phyloP scores from a whole-genome alignment of 2,113 vertebrate genomes.

The Tyto alba region DNA sequence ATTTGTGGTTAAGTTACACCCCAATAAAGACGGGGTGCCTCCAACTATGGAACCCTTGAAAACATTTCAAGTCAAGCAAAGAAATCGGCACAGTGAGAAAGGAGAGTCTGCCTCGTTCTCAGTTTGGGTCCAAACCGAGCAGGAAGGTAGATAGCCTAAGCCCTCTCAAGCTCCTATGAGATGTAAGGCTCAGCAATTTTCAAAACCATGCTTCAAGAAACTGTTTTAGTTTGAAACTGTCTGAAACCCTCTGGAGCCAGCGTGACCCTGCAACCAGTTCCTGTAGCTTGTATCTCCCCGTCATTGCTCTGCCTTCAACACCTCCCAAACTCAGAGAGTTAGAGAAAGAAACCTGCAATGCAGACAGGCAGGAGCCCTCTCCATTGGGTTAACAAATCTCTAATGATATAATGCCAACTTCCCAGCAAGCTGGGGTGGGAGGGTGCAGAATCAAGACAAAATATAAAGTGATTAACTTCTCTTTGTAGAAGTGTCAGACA shows the following conservation, averaged over 20 bases:
- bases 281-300: not conserved
- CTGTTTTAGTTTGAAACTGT: not conserved
- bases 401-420: not conserved
- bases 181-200: not conserved
- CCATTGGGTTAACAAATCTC: not conserved
- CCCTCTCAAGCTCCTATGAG: not conserved
- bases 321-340: not conserved
- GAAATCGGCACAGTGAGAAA: not conserved
- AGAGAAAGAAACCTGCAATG: not conserved
- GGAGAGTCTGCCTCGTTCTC: not conserved
- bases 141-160: not conserved
- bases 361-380: not conserved
- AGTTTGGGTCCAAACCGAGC: not conserved
- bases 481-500: not conserved
- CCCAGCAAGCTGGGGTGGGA: not conserved
- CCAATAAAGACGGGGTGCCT: rapidly evolving
- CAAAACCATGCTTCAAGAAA: not conserved
- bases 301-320: not conserved
- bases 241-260: not conserved
- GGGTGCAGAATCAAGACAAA: not conserved
- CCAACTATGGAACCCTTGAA: rapidly evolving
- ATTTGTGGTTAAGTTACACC: not conserved
- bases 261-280: not conserved
- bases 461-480: not conserved
- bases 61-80: not conserved